These are phyloP conservation scores for Trichonephila inaurata DNA, from an alignment of 1,140 invertebrate genomes.

Conservation along the genomic window DNA sequence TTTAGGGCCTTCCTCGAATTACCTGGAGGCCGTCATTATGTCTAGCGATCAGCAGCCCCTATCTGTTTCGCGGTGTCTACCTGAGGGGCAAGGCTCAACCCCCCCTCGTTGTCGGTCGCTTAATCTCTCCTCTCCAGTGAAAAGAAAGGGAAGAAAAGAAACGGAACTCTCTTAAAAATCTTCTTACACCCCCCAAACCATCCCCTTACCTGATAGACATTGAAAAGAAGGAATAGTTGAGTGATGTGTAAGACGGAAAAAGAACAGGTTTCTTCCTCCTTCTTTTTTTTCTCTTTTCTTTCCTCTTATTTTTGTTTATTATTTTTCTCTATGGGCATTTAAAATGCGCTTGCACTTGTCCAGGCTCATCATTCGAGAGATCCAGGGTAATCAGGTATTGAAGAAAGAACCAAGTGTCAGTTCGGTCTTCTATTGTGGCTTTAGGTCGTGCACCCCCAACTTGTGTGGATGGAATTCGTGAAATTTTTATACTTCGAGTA, in stretches of 20 bases:
- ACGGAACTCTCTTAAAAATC: conserved; percentile 11
- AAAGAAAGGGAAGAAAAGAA: conserved; percentile 38
- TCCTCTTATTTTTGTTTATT: background rate
- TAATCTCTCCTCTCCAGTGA: background rate
- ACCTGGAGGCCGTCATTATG: conserved; percentile 62
- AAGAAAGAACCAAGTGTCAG: background rate
- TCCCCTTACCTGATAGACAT: conserved; percentile 8
- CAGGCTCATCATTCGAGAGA: background rate
- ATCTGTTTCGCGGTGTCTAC: conserved; percentile 52
- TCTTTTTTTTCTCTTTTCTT: background rate
- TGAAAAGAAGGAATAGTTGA: conserved; percentile 44
- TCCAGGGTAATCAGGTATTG: background rate
- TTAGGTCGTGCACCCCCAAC: background rate
- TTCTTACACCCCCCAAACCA: background rate
- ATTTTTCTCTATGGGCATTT: background rate
- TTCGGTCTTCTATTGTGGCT: conserved; percentile 11
- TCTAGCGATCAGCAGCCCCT: conserved; percentile 44
- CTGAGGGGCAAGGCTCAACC: background rate
- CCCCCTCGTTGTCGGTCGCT: background rate
- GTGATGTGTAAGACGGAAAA: conserved; percentile 64
- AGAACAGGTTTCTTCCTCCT: conserved; percentile 59
- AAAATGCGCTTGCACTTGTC: background rate
- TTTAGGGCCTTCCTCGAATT: conserved; percentile 66
- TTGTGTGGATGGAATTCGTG: background rate
- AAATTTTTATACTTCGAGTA: background rate